These are phyloP conservation scores for Indicator maculatus DNA, from an alignment of 2,113 vertebrate genomes.

Conservation along the genomic window DNA sequence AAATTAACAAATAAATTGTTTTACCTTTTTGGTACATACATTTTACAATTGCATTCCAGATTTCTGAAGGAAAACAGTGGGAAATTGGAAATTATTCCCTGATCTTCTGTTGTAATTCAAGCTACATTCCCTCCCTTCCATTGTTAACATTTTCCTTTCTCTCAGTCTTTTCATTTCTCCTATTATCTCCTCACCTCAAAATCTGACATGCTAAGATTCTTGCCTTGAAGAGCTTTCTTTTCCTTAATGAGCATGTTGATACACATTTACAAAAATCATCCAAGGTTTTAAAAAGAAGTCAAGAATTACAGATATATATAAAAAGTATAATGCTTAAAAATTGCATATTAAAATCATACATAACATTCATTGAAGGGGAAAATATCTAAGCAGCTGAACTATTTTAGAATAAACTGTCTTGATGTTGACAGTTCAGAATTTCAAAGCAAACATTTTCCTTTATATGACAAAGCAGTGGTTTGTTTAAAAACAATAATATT, in stretches of 20 bases:
- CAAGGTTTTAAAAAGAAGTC: not conserved
- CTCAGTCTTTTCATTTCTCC: not conserved
- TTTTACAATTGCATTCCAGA: not conserved
- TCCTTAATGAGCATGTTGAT: not conserved
- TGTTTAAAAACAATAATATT: not conserved
- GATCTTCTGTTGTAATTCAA: not conserved
- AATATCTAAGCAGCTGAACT: not conserved
- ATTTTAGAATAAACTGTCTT: not conserved
- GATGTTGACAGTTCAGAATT: not conserved
- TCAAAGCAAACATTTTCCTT: not conserved
- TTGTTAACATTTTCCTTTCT: not conserved
- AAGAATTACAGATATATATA: not conserved
- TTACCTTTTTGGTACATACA: not conserved
- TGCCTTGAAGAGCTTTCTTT: not conserved
- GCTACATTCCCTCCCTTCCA: not conserved
- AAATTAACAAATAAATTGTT: constrained; percentile 25
- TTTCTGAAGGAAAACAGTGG: not conserved
- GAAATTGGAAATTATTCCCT: not conserved
- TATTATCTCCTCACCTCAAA: not conserved
- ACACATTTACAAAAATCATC: not conserved
- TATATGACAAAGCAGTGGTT: not conserved
- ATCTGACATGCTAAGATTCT: not conserved
- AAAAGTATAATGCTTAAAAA: not conserved
- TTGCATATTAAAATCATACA: not conserved
- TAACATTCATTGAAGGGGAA: not conserved